These are phyloP conservation scores for Microcebus lehilahytsara DNA, from an alignment of 2,113 vertebrate genomes.

Conservation along the genomic window DNA sequence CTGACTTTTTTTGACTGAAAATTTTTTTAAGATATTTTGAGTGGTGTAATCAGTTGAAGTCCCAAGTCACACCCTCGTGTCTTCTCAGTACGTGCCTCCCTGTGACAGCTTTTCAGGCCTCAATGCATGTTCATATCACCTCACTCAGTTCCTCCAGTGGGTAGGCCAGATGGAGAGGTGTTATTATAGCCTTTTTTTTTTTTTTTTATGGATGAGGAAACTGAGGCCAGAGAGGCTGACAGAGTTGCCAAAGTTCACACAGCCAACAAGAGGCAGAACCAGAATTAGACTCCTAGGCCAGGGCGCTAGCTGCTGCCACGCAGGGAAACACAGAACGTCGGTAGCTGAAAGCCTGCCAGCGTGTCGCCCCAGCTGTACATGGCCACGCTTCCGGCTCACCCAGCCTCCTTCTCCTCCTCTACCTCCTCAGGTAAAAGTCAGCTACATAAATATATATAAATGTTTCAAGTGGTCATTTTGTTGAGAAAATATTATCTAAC, in stretches of 20 bases:
- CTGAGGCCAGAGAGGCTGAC: background rate
- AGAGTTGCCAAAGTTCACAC: background rate
- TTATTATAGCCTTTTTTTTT: background rate
- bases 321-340: background rate
- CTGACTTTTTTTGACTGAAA: background rate
- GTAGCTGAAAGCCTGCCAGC: background rate
- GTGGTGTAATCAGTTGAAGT: background rate
- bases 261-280: background rate
- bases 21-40: background rate
- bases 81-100: background rate
- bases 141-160: background rate
- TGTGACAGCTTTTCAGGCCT: background rate
- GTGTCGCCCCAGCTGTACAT: fast-evolving
- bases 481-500: background rate
- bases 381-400: background rate
- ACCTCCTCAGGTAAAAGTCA: background rate
- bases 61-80: background rate
- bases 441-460: background rate
- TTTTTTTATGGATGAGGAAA: background rate
- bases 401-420: background rate
- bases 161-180: background rate
- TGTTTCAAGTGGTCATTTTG: background rate
- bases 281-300: background rate
- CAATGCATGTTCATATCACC: background rate
- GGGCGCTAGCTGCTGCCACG: background rate